Evolutionary conservation across 2,113 vertebrate species (phyloP), one percentile per base, ranked within the genome.

Genomic region (Cinclus cinclus): DNA sequence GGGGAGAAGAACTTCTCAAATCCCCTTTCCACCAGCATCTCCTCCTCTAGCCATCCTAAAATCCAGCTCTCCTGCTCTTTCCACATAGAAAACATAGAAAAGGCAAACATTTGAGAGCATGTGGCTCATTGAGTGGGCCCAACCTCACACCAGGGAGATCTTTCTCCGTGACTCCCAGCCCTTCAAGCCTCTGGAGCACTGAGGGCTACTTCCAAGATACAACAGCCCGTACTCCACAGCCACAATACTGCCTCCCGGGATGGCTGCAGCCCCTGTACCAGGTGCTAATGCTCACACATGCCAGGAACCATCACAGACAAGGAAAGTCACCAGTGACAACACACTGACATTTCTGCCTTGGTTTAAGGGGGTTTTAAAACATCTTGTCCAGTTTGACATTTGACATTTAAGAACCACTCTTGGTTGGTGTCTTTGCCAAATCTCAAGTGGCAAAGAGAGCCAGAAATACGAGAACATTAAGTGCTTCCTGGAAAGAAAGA

Each of bases 401-500:
- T 67, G 67, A 71, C 83, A 74, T 87, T 71, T 77, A 86, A 46
- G 42, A 93, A 64, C 35, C 37, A 8, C 59, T 81, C 63, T 56
- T 13, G 33, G 30, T 25, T 75, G 68, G 63, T 3, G 1, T 49
- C 78, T 85, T 82, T 92, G 73, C 80, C 87, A 92, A 95, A 89
- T 80, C 81, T 93, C 86, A 83, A 95, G 89, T 42, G 87, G 77
- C 78, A 76, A 81, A 93, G n/a, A 23, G 55, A 95, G 81, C 78
- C 89, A 90, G 90, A 91, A 92, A 95, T 35, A 91, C 53, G 31
- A 74, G 93, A 92, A 75, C 65, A 44, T 33, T 58, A 83, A 94
- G 68, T 14, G 23, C 81, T 96, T 96, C 92, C 95, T 91, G 85
- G 74, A 95, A 87, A 87, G 52, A 78, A 68, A 59, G 31, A 52